Evolutionary conservation across 2,797 vertebrate genomes (phyloP), one percentile per base, ranked within the genome.

Genomic region (Holocentrus rufus): DNA sequence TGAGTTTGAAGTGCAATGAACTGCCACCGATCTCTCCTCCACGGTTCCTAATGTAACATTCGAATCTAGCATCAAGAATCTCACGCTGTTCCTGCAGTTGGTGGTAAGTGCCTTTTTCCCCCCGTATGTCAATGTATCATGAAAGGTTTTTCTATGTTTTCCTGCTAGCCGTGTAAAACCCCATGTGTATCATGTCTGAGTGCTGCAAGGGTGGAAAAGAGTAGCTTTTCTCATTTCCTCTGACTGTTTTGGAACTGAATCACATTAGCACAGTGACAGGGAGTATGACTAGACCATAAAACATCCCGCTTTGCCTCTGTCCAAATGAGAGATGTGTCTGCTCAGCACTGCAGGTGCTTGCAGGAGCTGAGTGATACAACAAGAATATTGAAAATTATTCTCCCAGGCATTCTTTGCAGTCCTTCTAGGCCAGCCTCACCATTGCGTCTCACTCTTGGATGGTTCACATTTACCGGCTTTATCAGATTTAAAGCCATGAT

Each of bases 181-280:
- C 86, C 80, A 58, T 83, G 90, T 87, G 87, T 85, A 88, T 87
- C 82, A 66, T 85, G 85, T 88, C 80, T 90, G 85, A 87, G 85
- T 76, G 85, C 90, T 88, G 87, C 79, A 70, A 89, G 82, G 84
- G 86, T 80, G 84, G 84, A 64, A 87, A 91, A 82, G 82, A 90
- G 87, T 85, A 64, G 85, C 79, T 85, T 87, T 90, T 90, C 88
- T 92, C 88, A 90, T 92, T 91, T 90, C 83, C 83, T 89, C 82
- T 81, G 77, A 87, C 90, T 90, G 89, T 91, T 91, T 90, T 90
- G 89, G 88, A 89, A 85, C 85, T 85, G 89, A 90, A 91, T 88
- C 87, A 87, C 91, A 92, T 91, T 91, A 92, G 87, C 85, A 74
- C 87, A 85, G 80, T 91, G 91, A 90, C 88, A 83, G 86, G 83